Evolutionary conservation across 2,113 vertebrate species (phyloP).

Genomic region (Ploceus nigricollis): DNA sequence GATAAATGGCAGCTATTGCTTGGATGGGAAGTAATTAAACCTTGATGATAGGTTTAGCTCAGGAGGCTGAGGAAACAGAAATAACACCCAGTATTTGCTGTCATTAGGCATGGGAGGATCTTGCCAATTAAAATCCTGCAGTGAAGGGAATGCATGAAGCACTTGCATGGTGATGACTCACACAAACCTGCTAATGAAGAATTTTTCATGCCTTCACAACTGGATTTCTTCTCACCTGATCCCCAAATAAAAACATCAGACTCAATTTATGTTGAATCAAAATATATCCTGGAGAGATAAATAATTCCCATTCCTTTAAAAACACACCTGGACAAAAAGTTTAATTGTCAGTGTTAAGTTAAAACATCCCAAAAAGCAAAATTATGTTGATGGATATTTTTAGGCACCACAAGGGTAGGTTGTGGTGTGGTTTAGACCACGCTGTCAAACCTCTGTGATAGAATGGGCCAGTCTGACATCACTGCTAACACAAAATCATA

Average conservation of each 20-base stretch:
- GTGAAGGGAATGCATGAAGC: background rate
- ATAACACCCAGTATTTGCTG: background rate
- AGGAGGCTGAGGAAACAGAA: background rate
- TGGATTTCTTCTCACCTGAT: background rate
- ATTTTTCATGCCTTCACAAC: background rate
- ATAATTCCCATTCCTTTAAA: background rate
- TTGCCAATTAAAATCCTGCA: conserved; percentile 30
- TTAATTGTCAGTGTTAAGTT: background rate
- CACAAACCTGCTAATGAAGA: background rate
- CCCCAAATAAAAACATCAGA: background rate
- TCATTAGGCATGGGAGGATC: background rate
- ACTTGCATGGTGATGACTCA: background rate
- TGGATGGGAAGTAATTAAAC: background rate
- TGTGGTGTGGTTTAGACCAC: background rate
- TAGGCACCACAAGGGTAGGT: background rate
- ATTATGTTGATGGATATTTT: background rate
- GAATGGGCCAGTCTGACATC: background rate
- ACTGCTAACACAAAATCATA: background rate
- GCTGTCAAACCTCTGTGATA: background rate
- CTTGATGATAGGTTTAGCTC: background rate
- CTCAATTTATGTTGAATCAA: background rate
- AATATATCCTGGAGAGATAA: background rate
- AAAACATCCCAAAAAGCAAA: background rate
- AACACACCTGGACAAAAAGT: background rate
- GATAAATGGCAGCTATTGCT: background rate